Evolutionary conservation across 2,888 invertebrate genomes (phyloP), one percentile per base, ranked within the genome.

Genomic region (Alcis repandata): DNA sequence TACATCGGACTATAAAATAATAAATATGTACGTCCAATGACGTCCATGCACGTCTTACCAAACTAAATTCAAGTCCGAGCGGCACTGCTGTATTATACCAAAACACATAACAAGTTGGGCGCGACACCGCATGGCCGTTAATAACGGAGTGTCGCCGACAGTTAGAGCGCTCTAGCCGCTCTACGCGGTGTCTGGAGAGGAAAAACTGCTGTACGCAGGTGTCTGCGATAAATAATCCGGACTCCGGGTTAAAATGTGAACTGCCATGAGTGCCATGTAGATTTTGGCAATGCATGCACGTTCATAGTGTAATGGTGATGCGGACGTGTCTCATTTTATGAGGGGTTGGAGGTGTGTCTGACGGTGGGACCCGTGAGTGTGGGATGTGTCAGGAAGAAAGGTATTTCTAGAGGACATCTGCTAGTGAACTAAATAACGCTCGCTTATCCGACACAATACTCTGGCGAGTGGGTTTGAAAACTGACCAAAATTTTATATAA

Each of bases 141-240:
- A 88, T 88, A 87, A 84, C 76, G 72, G 69, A 75, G 79, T 87
- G 85, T 83, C 84, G 78, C 67, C 69, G 77, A 79, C 87, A 86
- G 76, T 76, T 74, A 81, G 79, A 79, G 77, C 72, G 73, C 80
- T 79, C 75, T 52, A 66, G 54, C 64, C 36, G 15, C 63, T 63
- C 57, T 63, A 54, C 74, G 68, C 74, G 72, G 78, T 80, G 80
- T 79, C 84, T 63, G 45, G 62, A 63, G 69, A 74, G 75, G 78
- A 79, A 85, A 81, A 82, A 79, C 77, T 78, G 81, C 75, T 73
- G 75, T 73, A 76, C 79, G 83, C 87, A 87, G 88, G 88, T 87
- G 87, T 79, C 74, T 68, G 69, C 73, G 60, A 82, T 87, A 86
- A 85, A 86, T 87, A 84, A 84, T 43, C 20, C 32, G 59, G 41